Conservation (phyloP, 2,888 invertebrate species). For the Smittia aterrima region DNA sequence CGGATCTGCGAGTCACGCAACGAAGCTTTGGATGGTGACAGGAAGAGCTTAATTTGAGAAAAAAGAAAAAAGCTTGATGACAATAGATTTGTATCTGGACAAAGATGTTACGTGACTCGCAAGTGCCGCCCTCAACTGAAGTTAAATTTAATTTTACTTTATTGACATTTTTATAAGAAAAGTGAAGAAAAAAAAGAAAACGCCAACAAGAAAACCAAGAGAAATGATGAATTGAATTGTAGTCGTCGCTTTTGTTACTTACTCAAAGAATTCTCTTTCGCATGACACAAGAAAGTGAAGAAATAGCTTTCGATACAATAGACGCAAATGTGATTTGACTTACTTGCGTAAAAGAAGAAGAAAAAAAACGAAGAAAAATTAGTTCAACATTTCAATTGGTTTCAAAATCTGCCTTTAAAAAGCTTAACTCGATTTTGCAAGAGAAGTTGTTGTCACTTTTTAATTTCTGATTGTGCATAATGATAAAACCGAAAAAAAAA, state of each 20-base stretch:
- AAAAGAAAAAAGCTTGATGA: too few species aligned
- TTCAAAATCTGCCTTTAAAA: constrained; percentile 11
- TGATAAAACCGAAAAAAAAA: background rate
- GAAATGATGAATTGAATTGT: constrained; percentile 23
- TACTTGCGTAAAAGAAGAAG: background rate
- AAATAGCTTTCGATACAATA: background rate
- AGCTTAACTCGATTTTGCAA: constrained; percentile 7
- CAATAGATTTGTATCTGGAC: too few species aligned
- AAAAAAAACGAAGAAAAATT: background rate
- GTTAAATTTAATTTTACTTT: constrained; percentile 9
- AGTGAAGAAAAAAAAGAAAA: background rate
- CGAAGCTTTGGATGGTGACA: too few species aligned
- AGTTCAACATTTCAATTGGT: constrained; percentile 6
- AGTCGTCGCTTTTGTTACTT: constrained; percentile 1
- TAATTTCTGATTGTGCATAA: constrained; percentile 12
- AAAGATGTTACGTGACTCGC: too few species aligned
- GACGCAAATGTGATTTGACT: background rate
- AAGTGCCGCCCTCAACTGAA: background rate
- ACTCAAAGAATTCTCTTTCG: constrained; percentile 24
- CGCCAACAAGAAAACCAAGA: constrained; percentile 9
- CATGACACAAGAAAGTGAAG: background rate
- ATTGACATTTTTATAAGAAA: constrained; percentile 22
- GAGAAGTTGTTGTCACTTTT: background rate
- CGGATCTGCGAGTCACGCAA: too few species aligned
- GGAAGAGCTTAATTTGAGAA: too few species aligned